A percentile compares a stretch with the other conserved stretches of the same genome.
Conservation (phyloP, 2,888 invertebrate genomes). For the Macaria notata region DNA sequence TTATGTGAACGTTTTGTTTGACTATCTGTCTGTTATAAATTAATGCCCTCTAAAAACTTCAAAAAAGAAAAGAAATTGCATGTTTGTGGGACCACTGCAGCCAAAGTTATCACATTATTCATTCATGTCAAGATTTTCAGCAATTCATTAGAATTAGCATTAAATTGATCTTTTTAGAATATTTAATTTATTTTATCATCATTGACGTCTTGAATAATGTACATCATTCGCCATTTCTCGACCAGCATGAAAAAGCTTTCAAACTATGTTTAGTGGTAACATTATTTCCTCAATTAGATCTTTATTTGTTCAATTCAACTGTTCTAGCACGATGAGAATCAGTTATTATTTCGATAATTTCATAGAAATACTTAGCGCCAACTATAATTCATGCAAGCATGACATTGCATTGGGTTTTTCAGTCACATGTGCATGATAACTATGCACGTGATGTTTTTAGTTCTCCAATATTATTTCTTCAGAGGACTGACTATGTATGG, state of each 20-base stretch:
- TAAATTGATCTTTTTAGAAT: too few species aligned
- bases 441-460: conserved; percentile 42
- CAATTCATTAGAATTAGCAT: too few species aligned
- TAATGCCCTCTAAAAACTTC: neutral
- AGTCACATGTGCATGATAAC: conserved; percentile 24
- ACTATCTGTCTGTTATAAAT: neutral
- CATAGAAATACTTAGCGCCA: conserved; percentile 7
- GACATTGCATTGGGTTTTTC: conserved; percentile 20
- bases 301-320: conserved; percentile 30
- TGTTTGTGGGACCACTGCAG: conserved; percentile 6
- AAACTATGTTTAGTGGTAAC: conserved; percentile 29
- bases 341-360: conserved; percentile 22
- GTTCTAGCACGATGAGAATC: conserved; percentile 17
- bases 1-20: conserved; percentile 27
- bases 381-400: conserved; percentile 20
- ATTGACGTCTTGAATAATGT: too few species aligned
- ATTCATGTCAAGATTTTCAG: neutral
- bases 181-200: too few species aligned
- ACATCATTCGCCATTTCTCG: too few species aligned
- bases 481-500: neutral
- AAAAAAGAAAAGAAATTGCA: conserved; percentile 3
- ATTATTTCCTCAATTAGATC: conserved; percentile 64
- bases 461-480: conserved; percentile 73
- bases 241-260: too few species aligned
- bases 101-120: neutral